A percentile compares a stretch with the other conserved stretches of the same genome.
Conservation (phyloP, 1,140 invertebrate genomes). For the Trichomalopsis sarcophagae region DNA sequence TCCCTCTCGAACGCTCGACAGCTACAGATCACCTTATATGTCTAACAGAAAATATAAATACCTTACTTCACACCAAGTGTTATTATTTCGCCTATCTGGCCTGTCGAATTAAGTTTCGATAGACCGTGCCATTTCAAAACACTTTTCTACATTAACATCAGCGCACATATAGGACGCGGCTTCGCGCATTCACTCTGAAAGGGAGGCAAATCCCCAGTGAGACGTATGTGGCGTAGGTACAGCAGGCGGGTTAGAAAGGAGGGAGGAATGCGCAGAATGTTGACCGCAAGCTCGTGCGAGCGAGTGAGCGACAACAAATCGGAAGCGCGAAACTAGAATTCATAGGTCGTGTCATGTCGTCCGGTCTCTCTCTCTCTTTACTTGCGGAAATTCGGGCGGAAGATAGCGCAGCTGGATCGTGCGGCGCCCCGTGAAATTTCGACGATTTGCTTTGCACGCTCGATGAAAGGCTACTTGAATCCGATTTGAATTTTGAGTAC, state of each 20-base stretch:
- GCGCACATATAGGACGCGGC: not conserved
- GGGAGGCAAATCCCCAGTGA: not conserved
- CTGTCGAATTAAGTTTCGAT: no score
- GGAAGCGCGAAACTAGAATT: constrained; percentile 19
- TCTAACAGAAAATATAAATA: no score
- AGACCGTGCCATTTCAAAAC: no score
- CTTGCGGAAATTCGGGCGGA: constrained; percentile 32
- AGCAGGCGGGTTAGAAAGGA: not conserved
- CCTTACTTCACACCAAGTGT: no score
- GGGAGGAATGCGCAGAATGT: not conserved
- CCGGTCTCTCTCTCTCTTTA: not conserved
- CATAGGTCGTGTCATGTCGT: not conserved
- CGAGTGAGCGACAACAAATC: not conserved
- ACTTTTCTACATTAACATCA: no score
- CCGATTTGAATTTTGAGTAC: constrained; percentile 38
- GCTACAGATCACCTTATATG: no score
- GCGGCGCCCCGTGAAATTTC: constrained; percentile 27
- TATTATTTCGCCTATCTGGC: no score
- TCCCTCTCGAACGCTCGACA: no score
- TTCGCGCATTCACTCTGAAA: not conserved
- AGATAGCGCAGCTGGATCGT: constrained; percentile 13
- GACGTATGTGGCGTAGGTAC: not conserved
- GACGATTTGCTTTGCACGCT: constrained; percentile 32
- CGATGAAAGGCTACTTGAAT: constrained; percentile 7
- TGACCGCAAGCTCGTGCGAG: not conserved